Base-by-base conservation (phyloP, 2,888 invertebrate genomes). In the Xylota segnis region DNA sequence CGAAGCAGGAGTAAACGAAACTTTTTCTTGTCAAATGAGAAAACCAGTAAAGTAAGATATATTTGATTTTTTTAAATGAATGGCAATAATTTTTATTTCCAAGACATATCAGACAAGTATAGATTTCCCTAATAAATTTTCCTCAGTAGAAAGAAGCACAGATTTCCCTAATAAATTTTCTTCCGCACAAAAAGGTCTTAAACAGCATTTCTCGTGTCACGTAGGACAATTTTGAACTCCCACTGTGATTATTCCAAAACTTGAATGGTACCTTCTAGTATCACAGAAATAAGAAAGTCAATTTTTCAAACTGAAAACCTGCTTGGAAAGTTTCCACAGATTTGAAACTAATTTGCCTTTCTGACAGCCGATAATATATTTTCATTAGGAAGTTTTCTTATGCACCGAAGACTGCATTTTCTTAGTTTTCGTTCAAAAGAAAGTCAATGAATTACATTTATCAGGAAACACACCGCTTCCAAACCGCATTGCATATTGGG, bases 401-500 rank as follows among this genome's bases (percentile, higher is more conserved):
- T 56, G 56, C 56, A 56, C 16, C 14, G 16, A 34, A 10, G 16
- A 56, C 14, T 56, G 56, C 56, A 56, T 34, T 56, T 14, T 34
- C 9, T 32, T 34, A 6, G 59, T 59, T 40, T 59, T 23, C 59
- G 40, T 18, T 16, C 18, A 18, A 58, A 56, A 56, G 59, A 59
- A 59, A 59, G 59, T 59, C 23, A 1, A 40, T 59, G 6, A 59
- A 12, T 59, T 40, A 59, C 23, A 10, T 4, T 1, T 6, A 32
- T 40, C n/a, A 3, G 37, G n/a, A 54, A 18, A 56, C 14, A 56
- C 54, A n/a, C 54, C 14, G 29, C 14, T 6, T 10, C 50, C n/a
- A 43, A 50, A 9, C 29, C 29, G 27, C 10, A 10, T 4, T 32
- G 32, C 56, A 7, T 56, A 56, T 56, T 56, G 7, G 32, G 32